Percentiles rank a stretch among this genome's conserved stretches.
These are phyloP conservation scores for Cerceris ruficornis DNA, from an alignment of 2,888 invertebrate species.

Conservation along the genomic window DNA sequence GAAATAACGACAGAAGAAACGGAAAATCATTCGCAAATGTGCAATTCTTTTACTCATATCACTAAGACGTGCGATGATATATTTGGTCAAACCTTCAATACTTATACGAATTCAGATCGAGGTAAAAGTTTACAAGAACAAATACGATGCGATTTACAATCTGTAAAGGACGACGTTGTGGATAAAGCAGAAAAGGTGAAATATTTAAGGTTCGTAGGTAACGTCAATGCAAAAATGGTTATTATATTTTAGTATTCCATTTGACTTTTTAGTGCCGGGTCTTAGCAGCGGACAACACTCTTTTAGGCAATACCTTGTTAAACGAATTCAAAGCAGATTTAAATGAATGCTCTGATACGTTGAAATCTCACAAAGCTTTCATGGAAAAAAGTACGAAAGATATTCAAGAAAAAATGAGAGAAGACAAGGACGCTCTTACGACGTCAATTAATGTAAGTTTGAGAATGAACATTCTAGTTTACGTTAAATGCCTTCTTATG, in stretches of 20 bases:
- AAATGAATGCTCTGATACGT: conserved; percentile 58
- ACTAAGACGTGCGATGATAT: conserved; percentile 43
- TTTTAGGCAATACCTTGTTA: conserved; percentile 63
- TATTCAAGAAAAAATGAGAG: conserved; percentile 62
- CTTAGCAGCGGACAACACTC: conserved; percentile 61
- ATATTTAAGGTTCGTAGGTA: background rate
- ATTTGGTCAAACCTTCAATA: background rate
- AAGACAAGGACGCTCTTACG: conserved; percentile 59
- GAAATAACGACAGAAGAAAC: conserved; percentile 59
- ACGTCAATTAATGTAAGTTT: conserved; percentile 67
- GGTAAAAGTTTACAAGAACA: conserved; percentile 11
- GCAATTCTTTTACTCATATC: conserved; percentile 51
- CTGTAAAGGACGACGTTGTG: conserved; percentile 63
- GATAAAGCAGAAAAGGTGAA: conserved; percentile 67
- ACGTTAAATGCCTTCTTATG: too few relatives aligned
- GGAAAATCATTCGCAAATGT: conserved; percentile 25
- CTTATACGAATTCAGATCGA: background rate
- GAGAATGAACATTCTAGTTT: background rate
- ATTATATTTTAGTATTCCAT: too few relatives aligned
- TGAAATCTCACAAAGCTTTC: conserved; percentile 61
- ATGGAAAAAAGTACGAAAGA: conserved; percentile 59
- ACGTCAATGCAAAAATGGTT: background rate
- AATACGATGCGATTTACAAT: conserved; percentile 58
- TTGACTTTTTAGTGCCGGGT: conserved; percentile 51
- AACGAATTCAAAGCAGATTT: conserved; percentile 69